These are phyloP conservation scores for Nasua narica DNA, from an alignment of 2,797 vertebrate genomes.

Conservation along the genomic window DNA sequence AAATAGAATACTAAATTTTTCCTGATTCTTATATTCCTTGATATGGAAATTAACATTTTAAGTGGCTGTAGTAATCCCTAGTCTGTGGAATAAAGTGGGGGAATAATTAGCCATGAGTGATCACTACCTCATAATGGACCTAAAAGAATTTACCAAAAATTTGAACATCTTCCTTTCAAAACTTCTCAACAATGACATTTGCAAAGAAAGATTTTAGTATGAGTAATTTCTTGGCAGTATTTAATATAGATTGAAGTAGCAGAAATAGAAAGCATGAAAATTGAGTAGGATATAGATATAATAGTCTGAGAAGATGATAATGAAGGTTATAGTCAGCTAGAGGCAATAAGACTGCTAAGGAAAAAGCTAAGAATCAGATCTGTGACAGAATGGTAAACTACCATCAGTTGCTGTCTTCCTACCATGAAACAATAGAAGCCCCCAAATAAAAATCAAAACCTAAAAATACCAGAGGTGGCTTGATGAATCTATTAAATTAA, in stretches of 20 bases:
- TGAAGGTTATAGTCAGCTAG: neutral
- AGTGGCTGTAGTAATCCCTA: neutral
- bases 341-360: neutral
- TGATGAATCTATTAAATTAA: neutral
- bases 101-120: neutral
- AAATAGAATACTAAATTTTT: neutral
- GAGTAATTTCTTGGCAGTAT: constrained; percentile 28
- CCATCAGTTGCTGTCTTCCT: neutral
- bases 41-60: neutral
- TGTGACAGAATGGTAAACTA: neutral
- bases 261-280: constrained; percentile 35
- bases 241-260: constrained; percentile 33
- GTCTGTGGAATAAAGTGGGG: neutral
- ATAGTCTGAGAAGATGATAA: neutral
- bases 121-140: neutral
- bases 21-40: neutral
- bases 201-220: constrained; percentile 2
- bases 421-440: neutral
- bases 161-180: constrained; percentile 3
- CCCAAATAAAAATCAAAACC: neutral
- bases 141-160: neutral
- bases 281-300: constrained; percentile 30
- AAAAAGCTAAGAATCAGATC: constrained; percentile 1
- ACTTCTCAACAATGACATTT: constrained; percentile 29
- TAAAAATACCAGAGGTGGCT: neutral